Percentiles rank a stretch among this genome's conserved stretches.
phyloP scores from a whole-genome alignment of 2,797 vertebrate genomes.

The Platyrinchus mystaceus region DNA sequence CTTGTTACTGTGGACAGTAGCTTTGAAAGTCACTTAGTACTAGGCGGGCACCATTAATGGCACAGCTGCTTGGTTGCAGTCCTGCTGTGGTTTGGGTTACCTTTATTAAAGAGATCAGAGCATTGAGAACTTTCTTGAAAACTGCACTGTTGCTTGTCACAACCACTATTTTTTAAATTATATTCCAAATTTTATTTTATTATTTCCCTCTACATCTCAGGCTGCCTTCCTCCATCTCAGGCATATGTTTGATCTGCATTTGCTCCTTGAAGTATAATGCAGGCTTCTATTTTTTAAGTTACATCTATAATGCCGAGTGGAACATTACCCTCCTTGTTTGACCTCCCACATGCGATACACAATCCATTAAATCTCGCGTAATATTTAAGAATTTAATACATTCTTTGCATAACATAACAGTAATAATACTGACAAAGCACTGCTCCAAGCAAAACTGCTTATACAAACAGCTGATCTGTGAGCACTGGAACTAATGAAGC shows the following conservation, averaged over 20 bases:
- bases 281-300: background rate
- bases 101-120: background rate
- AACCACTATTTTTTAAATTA: background rate
- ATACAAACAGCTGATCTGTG: background rate
- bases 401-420: slow-evolving; percentile 37
- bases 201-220: background rate
- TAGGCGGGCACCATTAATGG: too few relatives aligned
- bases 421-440: background rate
- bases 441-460: slow-evolving; percentile 30
- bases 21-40: background rate
- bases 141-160: background rate
- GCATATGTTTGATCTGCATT: background rate
- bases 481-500: background rate
- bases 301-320: background rate
- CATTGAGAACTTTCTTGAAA: background rate
- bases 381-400: slow-evolving; percentile 53
- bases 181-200: background rate
- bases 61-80: background rate
- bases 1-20: background rate
- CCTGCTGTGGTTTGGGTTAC: background rate
- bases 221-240: background rate
- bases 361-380: slow-evolving; percentile 47
- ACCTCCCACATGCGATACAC: background rate
- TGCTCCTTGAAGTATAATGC: background rate
- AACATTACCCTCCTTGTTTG: slow-evolving; percentile 26